These are phyloP conservation scores for Copsychus sechellarum DNA, from an alignment of 2,113 vertebrate genomes.

Conservation along the genomic window DNA sequence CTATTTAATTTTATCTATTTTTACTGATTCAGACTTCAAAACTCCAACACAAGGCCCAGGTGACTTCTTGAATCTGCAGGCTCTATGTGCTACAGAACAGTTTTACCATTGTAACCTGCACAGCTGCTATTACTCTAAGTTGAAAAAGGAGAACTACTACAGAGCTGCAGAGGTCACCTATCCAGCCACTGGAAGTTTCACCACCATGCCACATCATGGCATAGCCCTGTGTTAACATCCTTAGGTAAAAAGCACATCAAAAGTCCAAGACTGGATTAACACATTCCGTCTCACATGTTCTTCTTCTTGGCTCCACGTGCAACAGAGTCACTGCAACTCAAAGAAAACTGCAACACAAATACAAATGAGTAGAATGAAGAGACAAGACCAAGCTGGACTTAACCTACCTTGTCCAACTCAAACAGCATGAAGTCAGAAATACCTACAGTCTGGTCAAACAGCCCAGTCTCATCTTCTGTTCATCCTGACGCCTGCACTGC, in stretches of 20 bases:
- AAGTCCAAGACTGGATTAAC: not conserved
- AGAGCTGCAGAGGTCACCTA: not conserved
- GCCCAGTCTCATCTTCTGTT: not conserved
- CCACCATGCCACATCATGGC: rapidly evolving
- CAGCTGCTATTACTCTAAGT: not conserved
- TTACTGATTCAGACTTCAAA: not conserved
- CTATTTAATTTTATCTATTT: not conserved
- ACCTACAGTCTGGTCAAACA: not conserved
- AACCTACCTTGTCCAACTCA: not conserved
- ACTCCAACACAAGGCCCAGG: not conserved
- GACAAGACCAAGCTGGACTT: not conserved
- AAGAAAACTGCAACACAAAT: not conserved
- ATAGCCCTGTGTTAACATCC: not conserved
- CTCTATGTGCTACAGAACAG: not conserved
- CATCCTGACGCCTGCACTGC: not conserved
- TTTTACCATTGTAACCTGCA: not conserved
- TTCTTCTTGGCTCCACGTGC: not conserved
- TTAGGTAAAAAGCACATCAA: not conserved
- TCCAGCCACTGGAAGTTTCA: not conserved
- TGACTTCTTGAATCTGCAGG: not conserved
- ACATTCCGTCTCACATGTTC: not conserved
- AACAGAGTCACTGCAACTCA: not conserved
- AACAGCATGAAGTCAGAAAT: not conserved
- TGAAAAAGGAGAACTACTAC: not conserved
- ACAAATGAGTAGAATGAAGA: not conserved